A percentile compares a stretch with the other conserved stretches of the same genome.
Evolutionary conservation across 2,113 vertebrate species (phyloP).

Genomic region (Burhinus oedicnemus): DNA sequence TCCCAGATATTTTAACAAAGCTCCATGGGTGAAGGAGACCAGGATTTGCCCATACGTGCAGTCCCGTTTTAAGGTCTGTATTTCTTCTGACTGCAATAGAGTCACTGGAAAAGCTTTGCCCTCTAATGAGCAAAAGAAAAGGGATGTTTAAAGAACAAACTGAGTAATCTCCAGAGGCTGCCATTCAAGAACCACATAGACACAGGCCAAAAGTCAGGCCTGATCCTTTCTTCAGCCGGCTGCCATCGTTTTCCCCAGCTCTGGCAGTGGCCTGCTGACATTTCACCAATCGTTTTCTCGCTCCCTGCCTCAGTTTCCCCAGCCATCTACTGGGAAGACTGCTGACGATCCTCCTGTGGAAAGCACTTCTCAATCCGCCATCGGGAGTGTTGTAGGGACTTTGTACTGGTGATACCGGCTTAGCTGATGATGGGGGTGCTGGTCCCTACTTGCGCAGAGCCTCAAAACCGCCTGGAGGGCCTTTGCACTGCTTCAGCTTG

Average conservation of each 20-base stretch:
- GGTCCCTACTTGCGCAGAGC: not conserved
- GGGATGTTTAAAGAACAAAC: not conserved
- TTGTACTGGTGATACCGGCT: rapidly evolving
- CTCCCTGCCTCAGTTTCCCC: slow-evolving; percentile 25
- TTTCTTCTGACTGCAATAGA: not conserved
- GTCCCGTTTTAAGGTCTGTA: not conserved
- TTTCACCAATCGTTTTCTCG: not conserved
- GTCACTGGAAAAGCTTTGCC: not conserved
- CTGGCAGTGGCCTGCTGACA: not conserved
- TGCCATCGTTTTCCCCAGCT: not conserved
- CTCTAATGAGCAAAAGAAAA: not conserved
- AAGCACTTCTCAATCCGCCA: not conserved
- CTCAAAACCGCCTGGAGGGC: not conserved
- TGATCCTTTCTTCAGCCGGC: not conserved
- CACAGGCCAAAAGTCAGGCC: not conserved
- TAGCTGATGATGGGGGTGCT: not conserved
- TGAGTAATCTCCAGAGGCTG: not conserved
- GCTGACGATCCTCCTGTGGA: not conserved
- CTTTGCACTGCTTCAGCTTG: not conserved
- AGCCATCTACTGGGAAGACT: not conserved
- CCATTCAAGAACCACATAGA: not conserved
- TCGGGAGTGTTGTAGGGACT: not conserved
- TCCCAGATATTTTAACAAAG: not conserved
- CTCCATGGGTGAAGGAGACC: not conserved
- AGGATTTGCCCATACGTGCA: not conserved